These are phyloP conservation scores for Cliona cf. orientalis DNA, from an alignment of 37 sponge, comb jelly and placozoan genomes.

Conservation along the genomic window DNA sequence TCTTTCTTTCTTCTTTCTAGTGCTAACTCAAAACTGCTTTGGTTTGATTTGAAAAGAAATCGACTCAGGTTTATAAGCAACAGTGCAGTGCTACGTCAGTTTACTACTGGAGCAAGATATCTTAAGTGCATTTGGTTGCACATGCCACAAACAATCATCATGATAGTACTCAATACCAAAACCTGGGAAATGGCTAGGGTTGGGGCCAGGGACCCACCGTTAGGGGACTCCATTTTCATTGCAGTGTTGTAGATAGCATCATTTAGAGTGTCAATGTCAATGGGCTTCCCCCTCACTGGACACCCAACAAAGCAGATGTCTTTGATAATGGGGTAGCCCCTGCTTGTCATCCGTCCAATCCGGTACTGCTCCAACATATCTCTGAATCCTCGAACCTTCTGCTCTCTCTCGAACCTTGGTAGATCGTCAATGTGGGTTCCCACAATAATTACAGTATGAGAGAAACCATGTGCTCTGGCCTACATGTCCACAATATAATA, in stretches of 20 bases:
- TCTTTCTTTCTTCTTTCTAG: too few relatives aligned
- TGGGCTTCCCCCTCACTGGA: not conserved
- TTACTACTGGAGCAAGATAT: too few relatives aligned
- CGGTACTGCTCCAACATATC: slow-evolving; percentile 41
- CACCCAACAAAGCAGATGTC: slow-evolving; percentile 51
- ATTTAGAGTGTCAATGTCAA: slow-evolving; percentile 21
- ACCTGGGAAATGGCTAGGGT: too few relatives aligned
- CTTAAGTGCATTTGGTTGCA: too few relatives aligned
- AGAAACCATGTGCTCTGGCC: slow-evolving; percentile 31
- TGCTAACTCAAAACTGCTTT: too few relatives aligned
- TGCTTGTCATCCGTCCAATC: slow-evolving; percentile 14
- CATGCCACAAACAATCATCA: too few relatives aligned
- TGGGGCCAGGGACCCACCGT: slow-evolving; percentile 28
- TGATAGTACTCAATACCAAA: too few relatives aligned
- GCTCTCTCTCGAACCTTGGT: slow-evolving; percentile 7
- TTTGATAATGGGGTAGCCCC: slow-evolving; percentile 37
- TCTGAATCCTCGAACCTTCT: not conserved
- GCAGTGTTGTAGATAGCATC: slow-evolving; percentile 62
- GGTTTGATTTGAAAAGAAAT: too few relatives aligned
- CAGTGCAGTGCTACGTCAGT: too few relatives aligned
- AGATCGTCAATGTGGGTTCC: slow-evolving; percentile 70
- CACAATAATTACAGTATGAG: slow-evolving; percentile 62
- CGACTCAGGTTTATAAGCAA: too few relatives aligned
- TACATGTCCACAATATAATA: slow-evolving; percentile 12
- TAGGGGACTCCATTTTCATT: slow-evolving; percentile 47